phyloP scores from a whole-genome alignment of 2,888 invertebrate genomes.

The Latrodectus hesperus region DNA sequence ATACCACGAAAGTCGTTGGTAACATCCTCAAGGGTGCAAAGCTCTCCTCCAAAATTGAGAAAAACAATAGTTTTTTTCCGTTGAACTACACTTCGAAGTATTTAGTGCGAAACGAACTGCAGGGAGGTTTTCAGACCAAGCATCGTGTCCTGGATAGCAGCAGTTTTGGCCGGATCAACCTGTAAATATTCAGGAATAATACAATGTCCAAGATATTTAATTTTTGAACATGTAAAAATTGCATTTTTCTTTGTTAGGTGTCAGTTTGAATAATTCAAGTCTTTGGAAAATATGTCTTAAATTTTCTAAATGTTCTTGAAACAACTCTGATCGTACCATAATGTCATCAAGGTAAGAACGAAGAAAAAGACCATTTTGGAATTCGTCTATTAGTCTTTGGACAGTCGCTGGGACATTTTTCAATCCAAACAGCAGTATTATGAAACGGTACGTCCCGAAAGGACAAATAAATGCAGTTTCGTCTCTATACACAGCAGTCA shows the following conservation, averaged over 20 bases:
- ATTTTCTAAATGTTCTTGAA: background rate
- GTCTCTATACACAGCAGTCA: background rate
- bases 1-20: background rate
- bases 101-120: conserved; percentile 1
- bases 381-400: background rate
- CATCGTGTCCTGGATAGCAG: background rate
- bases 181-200: background rate
- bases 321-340: background rate
- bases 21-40: background rate
- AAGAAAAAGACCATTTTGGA: background rate
- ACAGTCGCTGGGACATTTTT: background rate
- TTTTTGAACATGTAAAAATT: background rate
- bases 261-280: background rate
- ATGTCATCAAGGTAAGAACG: background rate
- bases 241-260: background rate
- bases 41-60: background rate
- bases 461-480: background rate
- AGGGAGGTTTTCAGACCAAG: background rate
- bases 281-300: background rate
- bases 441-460: background rate
- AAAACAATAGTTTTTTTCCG: background rate
- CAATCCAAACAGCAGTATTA: background rate
- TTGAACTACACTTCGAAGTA: conserved; percentile 1
- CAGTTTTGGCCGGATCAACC: background rate
- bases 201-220: background rate